phyloP scores from a whole-genome alignment of 2,797 vertebrate species.

The Darevskia mixta region DNA sequence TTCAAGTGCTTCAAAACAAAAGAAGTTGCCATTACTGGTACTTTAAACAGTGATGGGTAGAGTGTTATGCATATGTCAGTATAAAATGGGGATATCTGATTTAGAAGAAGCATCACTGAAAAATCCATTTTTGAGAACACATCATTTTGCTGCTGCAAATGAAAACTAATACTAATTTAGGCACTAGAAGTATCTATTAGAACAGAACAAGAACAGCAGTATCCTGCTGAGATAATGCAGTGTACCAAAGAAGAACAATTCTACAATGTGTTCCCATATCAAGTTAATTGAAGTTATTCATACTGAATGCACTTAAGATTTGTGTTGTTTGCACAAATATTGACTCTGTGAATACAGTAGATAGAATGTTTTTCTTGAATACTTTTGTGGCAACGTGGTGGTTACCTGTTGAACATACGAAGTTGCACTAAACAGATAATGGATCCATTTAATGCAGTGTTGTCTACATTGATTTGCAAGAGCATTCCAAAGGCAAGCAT shows the following conservation, averaged over 20 bases:
- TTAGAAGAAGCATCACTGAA: neutral
- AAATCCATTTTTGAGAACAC: neutral
- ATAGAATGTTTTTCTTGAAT: neutral
- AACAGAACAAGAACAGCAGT: neutral
- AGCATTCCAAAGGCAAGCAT: neutral
- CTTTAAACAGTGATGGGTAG: neutral
- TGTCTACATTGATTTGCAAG: neutral
- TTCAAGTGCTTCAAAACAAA: neutral
- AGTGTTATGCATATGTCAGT: neutral
- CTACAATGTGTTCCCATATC: neutral
- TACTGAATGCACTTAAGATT: neutral
- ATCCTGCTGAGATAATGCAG: neutral
- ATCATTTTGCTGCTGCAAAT: neutral
- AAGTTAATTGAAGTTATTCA: neutral
- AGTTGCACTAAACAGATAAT: no score
- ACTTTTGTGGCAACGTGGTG: neutral
- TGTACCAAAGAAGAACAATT: neutral
- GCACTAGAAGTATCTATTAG: neutral
- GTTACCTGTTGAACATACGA: neutral
- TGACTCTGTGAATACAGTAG: neutral
- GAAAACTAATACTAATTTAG: neutral
- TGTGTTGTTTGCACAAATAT: neutral
- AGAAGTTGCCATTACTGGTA: neutral
- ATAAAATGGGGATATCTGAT: neutral
- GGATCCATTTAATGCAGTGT: neutral